Base-by-base conservation (phyloP, 1,140 invertebrate species). In the Ericerus pela region DNA sequence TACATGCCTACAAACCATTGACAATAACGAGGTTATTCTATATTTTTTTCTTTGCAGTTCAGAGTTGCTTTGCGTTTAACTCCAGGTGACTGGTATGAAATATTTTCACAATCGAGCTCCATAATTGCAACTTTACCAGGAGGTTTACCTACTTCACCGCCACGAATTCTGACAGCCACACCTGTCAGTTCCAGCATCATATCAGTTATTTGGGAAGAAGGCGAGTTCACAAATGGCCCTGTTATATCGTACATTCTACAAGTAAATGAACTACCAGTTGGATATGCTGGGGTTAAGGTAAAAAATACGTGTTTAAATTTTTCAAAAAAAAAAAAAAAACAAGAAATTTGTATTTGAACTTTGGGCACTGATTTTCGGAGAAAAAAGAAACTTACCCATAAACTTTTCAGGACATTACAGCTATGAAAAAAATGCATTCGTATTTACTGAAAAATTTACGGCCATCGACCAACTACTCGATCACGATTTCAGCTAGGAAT, bases 181-280 rank as follows among this genome's bases (percentile, higher is more conserved):
- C 80, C 87, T 0, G 76, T 90, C 29, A 87, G 91, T 66, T 78
- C 83, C n/a, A 80, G 78, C 58, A 77, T 87, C 59, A 80, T 94
- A 26, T 85, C 84, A 55, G 76, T 94, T 12, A 84, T 81, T 60
- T 95, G 90, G 90, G 78, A 82, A 68, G 81, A 86, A 4, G 90
- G 90, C 12, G 75, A 77, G 11, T 90, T 87, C 65, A 81, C 83
- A 22, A 92, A 92, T 68, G 89, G 88, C 54, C 86, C 84, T 57
- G 73, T 95, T 59, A 77, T 90, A 41, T 86, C 85, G 38, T 93
- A 91, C 72, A 79, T 84, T 51, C 70, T 91, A 41, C 75, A 81
- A 62, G 74, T 85, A 20, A 72, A 74, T 37, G 76, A 71, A 27
- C 69, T 73, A 36, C 71, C 72, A 6, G 74, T 75, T 61, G 76